phyloP scores from a whole-genome alignment of 64 coral and sea anemone genomes.

The Catalaphyllia jardinei region DNA sequence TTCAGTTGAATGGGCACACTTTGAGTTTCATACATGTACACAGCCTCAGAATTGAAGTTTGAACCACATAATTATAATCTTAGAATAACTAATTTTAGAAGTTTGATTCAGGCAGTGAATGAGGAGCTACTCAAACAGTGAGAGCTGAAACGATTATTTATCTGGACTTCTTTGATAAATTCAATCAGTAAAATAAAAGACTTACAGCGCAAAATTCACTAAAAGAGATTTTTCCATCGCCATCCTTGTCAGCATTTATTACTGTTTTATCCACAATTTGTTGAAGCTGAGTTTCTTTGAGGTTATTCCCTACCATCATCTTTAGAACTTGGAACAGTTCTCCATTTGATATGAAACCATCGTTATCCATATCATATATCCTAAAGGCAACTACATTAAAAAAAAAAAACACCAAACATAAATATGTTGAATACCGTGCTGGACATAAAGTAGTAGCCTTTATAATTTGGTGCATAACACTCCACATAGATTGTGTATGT shows the following conservation, averaged over 20 bases:
- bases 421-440: neutral
- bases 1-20: too few relatives aligned
- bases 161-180: too few relatives aligned
- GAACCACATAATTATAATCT: too few relatives aligned
- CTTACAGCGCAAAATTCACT: slow-evolving; percentile 99
- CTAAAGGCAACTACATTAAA: slow-evolving; percentile 89
- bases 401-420: slow-evolving; percentile 4
- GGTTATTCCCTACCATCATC: slow-evolving; percentile 99
- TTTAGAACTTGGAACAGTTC: slow-evolving; percentile 99
- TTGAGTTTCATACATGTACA: too few relatives aligned
- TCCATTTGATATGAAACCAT: slow-evolving; percentile 96
- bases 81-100: too few relatives aligned
- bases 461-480: too few relatives aligned
- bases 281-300: slow-evolving; percentile 98
- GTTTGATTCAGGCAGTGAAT: too few relatives aligned
- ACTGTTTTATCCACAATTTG: slow-evolving; percentile 99
- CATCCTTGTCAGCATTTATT: slow-evolving; percentile 99
- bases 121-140: too few relatives aligned
- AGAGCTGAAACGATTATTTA: too few relatives aligned
- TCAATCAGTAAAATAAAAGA: neutral
- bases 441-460: too few relatives aligned
- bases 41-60: too few relatives aligned
- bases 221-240: slow-evolving; percentile 99
- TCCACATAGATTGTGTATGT: too few relatives aligned
- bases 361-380: slow-evolving; percentile 98